Conservation (phyloP, 2,113 vertebrate species). For the Falco punctatus region DNA sequence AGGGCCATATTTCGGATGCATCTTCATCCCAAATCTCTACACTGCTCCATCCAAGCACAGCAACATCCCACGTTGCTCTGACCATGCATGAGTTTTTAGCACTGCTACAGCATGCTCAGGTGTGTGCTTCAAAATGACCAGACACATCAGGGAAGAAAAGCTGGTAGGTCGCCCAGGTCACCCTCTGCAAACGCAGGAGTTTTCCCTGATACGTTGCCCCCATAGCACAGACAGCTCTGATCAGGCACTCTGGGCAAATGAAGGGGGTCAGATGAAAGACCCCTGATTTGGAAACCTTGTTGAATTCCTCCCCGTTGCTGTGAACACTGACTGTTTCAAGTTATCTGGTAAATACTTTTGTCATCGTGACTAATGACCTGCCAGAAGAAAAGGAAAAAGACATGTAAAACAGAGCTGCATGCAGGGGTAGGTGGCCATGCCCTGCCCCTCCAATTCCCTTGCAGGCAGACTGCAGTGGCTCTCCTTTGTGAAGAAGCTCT, state of each 20-base stretch:
- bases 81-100: not conserved
- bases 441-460: constrained; percentile 23
- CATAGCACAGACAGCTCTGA: not conserved
- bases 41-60: not conserved
- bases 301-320: constrained; percentile 64
- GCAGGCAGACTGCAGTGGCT: constrained; percentile 32
- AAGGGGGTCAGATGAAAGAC: constrained; percentile 39
- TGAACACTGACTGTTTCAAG: constrained; percentile 74
- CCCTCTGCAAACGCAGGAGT: rapidly evolving
- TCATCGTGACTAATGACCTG: constrained; percentile 65
- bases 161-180: not conserved
- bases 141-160: not conserved
- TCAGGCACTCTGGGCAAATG: constrained; percentile 17
- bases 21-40: not conserved
- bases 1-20: not conserved
- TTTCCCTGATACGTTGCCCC: not conserved
- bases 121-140: not conserved
- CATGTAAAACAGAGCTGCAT: constrained; percentile 14
- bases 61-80: not conserved
- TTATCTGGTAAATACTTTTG: constrained; percentile 68
- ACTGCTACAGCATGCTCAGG: not conserved
- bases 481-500: constrained; percentile 71
- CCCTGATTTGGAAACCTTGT: constrained; percentile 69
- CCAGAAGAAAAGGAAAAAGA: constrained; percentile 44
- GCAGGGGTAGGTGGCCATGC: constrained; percentile 61